Evolutionary conservation across 2,797 vertebrate genomes (phyloP), one percentile per base, ranked within the genome.

Genomic region (Aulostomus chinensis): DNA sequence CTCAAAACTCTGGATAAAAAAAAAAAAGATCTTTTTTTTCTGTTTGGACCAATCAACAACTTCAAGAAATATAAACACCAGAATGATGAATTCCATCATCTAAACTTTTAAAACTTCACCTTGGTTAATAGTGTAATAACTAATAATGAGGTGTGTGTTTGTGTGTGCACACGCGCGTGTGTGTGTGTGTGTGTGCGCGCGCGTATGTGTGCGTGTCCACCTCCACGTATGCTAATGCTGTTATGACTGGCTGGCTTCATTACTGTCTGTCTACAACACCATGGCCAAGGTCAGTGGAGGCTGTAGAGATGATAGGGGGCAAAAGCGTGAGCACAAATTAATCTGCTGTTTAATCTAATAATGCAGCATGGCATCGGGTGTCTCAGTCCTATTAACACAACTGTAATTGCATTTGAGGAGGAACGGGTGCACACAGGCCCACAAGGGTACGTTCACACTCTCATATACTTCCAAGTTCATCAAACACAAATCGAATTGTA

Each of bases 281-380:
- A 55, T 64, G 75, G 81, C 83, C 85, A 88, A 88, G 85, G 87
- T 87, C 86, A 80, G 80, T 15, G 63, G 71, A 83, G 80, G 80
- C 82, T 76, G 70, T 72, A 71, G 59, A 73, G 80, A 84, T 76
- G 84, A 84, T 79, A 66, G 58, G 64, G 84, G 81, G 64, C 78
- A 69, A 78, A 84, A 83, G 62, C 76, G 73, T 58, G 69, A 75
- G 76, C 81, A 70, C 76, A 85, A 86, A 88, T 88, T 88, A 89
- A 89, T 88, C 85, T 87, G 84, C 73, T 86, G 87, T 88, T 87
- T 88, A 87, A 89, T 89, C 86, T 87, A 90, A 90, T 86, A 87
- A 89, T 83, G 82, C 83, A 58, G 76, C 55, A 32, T 49, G 51
- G 78, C 78, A 81, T 75, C 67, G 64, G 68, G 79, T 78, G 80